A percentile compares a stretch with the other conserved stretches of the same genome.
Conservation (phyloP, 2,888 invertebrate genomes). For the Cataglyphis rosenhaueri region DNA sequence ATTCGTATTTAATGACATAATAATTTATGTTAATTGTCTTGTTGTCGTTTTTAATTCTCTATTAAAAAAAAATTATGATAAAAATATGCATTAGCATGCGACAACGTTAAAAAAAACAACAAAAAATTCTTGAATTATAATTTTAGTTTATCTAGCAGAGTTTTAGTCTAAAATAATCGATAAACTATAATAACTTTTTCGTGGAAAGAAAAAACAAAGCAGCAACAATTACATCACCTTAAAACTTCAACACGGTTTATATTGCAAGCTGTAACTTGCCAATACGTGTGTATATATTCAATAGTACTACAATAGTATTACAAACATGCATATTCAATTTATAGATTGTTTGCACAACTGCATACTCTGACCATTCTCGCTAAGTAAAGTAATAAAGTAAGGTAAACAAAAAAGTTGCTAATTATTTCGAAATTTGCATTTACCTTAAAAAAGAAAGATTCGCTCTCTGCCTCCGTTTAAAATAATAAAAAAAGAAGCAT, state of each 20-base stretch:
- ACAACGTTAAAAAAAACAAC: neutral
- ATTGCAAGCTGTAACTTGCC: slow-evolving; percentile 32
- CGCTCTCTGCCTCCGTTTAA: no score
- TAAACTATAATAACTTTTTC: neutral
- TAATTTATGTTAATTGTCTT: neutral
- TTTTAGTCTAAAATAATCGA: neutral
- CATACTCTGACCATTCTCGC: neutral
- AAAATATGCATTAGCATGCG: neutral
- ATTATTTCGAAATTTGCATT: slow-evolving; percentile 27
- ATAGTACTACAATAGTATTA: neutral
- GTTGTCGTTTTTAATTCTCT: slow-evolving; percentile 9
- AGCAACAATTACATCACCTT: slow-evolving; percentile 17
- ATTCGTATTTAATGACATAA: neutral
- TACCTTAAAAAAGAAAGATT: neutral
- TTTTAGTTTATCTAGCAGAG: neutral
- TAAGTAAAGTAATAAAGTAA: no score
- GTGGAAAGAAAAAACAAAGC: neutral
- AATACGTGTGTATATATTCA: slow-evolving; percentile 13
- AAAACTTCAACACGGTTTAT: slow-evolving; percentile 51
- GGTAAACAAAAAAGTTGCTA: slow-evolving; percentile 2
- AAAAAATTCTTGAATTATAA: neutral
- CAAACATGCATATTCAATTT: slow-evolving; percentile 45
- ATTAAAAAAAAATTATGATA: neutral
- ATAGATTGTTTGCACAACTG: slow-evolving; percentile 53
- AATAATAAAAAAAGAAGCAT: slow-evolving; percentile 27